Base-by-base conservation (phyloP, 2,888 invertebrate species). In the Geophilus truncorum region DNA sequence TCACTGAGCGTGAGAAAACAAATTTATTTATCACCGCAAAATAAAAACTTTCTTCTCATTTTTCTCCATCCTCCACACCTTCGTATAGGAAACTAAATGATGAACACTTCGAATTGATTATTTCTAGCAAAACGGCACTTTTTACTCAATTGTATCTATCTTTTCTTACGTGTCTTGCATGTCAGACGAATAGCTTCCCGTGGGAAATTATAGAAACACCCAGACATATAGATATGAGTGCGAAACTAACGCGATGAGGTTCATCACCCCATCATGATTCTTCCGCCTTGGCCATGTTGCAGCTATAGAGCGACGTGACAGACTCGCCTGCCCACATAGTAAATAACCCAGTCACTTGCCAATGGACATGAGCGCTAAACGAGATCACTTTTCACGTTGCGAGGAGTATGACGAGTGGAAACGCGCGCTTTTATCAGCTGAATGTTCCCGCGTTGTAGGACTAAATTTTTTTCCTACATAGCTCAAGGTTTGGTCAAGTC, bases 21-120 rank as follows among this genome's bases (percentile, higher is more conserved):
- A 62, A 62, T 62, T 62, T 62, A 62, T 62, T 62, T 62, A 62
- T 62, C 21, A 62, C 57, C 57, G 23, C 57, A 62, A 23, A 62
- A 62, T 21, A n/a, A 62, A 62, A 62, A 62, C 10, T 62, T 23
- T 62, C 23, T 62, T n/a, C n/a, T 4, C 21, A 21, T 4, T 57
- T 57, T 18, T 57, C 21, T n/a, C 9, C 36, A 36, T 36, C 15
- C 15, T 40, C 15, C n/a, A n/a, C n/a, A n/a, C n/a, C n/a, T n/a
- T n/a, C n/a, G n/a, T n/a, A n/a, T n/a, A n/a, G n/a, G n/a, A n/a
- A n/a, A n/a, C n/a, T n/a, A n/a, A n/a, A n/a, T n/a, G n/a, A n/a
- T n/a, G n/a, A n/a, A n/a, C n/a, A n/a, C n/a, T n/a, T n/a, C n/a
- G n/a, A n/a, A n/a, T n/a, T n/a, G n/a, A n/a, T n/a, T n/a, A n/a